These are phyloP conservation scores for Silurus lanzhouensis DNA, from an alignment of 2,797 vertebrate genomes.

Conservation along the genomic window DNA sequence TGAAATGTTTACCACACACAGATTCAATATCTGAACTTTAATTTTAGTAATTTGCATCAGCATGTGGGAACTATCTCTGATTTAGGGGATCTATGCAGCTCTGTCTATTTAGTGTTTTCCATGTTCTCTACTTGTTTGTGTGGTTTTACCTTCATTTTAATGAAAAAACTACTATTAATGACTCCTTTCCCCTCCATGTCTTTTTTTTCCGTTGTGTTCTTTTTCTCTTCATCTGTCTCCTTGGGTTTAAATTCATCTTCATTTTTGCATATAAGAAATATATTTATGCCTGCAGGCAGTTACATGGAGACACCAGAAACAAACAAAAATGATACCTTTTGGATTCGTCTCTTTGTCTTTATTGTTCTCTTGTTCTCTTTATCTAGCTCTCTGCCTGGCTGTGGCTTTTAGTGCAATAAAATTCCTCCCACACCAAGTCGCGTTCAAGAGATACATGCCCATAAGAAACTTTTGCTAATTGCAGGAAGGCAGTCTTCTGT, in stretches of 20 bases:
- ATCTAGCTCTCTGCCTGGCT: background rate
- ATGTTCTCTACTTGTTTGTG: background rate
- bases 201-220: background rate
- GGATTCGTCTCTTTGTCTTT: background rate
- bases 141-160: background rate
- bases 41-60: background rate
- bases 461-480: constrained; percentile 55
- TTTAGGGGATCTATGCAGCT: background rate
- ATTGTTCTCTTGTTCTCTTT: background rate
- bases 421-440: constrained; percentile 41
- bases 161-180: background rate
- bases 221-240: background rate
- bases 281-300: background rate
- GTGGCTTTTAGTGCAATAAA: constrained; percentile 30
- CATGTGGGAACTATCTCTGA: background rate
- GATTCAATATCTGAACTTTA: background rate
- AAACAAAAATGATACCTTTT: background rate
- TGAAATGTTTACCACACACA: background rate
- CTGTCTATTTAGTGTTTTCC: background rate
- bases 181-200: background rate
- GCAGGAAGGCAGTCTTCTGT: constrained; percentile 43
- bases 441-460: constrained; percentile 41
- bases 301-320: background rate
- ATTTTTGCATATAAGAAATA: background rate
- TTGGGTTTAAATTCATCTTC: background rate